Evolutionary conservation across 2,797 vertebrate genomes (phyloP), one percentile per base, ranked within the genome.

Genomic region (Hippocampus kuda): DNA sequence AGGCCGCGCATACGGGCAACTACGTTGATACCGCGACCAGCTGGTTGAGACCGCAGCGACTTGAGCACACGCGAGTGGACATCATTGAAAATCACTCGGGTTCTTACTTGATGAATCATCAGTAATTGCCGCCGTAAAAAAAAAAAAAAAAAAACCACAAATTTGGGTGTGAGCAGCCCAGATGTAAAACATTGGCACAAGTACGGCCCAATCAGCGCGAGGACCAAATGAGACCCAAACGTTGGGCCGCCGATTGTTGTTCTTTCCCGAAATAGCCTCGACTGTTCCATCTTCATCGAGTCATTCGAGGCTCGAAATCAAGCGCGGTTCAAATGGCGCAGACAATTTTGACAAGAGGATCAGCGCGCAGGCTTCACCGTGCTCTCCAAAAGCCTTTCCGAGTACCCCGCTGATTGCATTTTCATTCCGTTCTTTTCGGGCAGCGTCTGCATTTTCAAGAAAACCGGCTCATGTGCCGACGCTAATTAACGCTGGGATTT

Each of bases 251-350:
- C 8, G 41, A 12, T 42, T 15, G 38, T 16, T 48, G 57, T 34
- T 64, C 78, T 80, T 77, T 34, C 62, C 71, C 71, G 76, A 85
- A 83, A 79, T 70, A 72, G 65, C 66, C 71, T 72, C 69, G 53
- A 85, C 77, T 83, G 79, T 63, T 60, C 68, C 70, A 74, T 87
- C 86, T 88, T 81, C 74, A 78, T 80, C 42, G 34, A 84, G 83
- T 84, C 83, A 88, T 84, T 88, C 86, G 85, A 79, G 80, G 61
- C 79, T 83, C 86, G 83, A 86, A 87, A 88, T 86, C 82, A 88
- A 75, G 75, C 77, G 59, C 10, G 11, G 49, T 74, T 65, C 70
- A 83, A 82, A 82, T 78, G 76, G 84, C 76, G 75, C 81, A 83
- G n/a, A 22, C 72, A 78, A 87, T 87, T 86, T 83, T 77, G 70